These are phyloP conservation scores for Megaleporinus macrocephalus DNA, from an alignment of 2,113 vertebrate species.

Conservation along the genomic window DNA sequence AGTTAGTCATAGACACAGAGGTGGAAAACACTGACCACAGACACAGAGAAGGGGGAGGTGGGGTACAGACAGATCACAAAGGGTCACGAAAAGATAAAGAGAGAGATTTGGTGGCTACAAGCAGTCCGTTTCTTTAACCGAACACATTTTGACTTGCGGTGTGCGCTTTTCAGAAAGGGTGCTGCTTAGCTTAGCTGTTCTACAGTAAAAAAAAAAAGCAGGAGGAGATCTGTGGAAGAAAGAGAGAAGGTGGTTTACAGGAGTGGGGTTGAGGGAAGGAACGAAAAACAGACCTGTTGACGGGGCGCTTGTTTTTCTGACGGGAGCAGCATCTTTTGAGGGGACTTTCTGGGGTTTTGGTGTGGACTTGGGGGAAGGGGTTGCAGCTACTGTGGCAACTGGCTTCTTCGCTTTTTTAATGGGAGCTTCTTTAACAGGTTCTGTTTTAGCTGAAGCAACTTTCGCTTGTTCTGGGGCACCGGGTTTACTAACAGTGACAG, in stretches of 20 bases:
- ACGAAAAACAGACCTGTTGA: constrained; percentile 65
- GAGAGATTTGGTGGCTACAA: constrained; percentile 51
- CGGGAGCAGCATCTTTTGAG: constrained; percentile 55
- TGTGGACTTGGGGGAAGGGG: constrained; percentile 47
- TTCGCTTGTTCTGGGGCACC: constrained; percentile 2
- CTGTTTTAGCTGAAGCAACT: constrained; percentile 21
- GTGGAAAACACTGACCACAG: constrained; percentile 37
- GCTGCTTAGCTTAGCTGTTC: constrained; percentile 45
- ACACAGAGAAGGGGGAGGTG: constrained; percentile 20
- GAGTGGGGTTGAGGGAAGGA: constrained; percentile 47
- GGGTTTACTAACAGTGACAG: constrained; percentile 26
- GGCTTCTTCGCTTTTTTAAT: constrained; percentile 46
- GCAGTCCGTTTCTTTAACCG: constrained; percentile 58
- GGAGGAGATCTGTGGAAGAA: constrained; percentile 51
- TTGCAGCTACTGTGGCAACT: constrained; percentile 19
- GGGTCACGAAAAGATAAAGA: constrained; percentile 32
- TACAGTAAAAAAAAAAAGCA: constrained; percentile 37
- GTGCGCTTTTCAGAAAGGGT: constrained; percentile 54
- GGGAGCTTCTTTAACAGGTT: constrained; percentile 25
- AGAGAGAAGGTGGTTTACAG: constrained; percentile 26
- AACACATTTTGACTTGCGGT: constrained; percentile 42
- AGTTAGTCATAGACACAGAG: constrained; percentile 49
- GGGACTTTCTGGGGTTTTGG: constrained; percentile 58
- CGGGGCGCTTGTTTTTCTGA: constrained; percentile 54
- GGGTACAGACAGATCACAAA: constrained; percentile 34